phyloP scores from a whole-genome alignment of 2,888 invertebrate species.

The Tenthredo livida region DNA sequence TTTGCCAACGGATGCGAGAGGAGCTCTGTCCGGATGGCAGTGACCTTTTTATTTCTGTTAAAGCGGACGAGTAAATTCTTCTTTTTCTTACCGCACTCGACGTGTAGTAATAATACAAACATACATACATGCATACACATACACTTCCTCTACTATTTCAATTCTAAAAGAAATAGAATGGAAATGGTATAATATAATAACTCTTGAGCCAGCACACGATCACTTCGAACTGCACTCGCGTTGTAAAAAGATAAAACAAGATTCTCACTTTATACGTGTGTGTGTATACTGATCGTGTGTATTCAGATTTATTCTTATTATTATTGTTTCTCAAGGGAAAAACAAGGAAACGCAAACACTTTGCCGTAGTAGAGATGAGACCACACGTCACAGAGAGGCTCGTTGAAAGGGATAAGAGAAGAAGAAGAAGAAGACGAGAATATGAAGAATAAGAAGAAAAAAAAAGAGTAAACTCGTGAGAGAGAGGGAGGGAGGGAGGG shows the following conservation, averaged over 20 bases:
- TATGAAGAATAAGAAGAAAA: background rate
- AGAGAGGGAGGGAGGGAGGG: background rate
- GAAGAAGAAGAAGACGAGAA: background rate
- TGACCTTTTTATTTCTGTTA: conserved; percentile 26
- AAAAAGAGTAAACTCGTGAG: background rate
- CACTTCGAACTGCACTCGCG: background rate
- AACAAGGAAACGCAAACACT: background rate
- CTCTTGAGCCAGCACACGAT: background rate
- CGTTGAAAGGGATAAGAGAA: conserved; percentile 11
- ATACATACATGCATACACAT: background rate
- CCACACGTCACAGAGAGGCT: background rate
- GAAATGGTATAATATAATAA: background rate
- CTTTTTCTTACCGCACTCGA: conserved; percentile 60
- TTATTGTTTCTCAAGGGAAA: background rate
- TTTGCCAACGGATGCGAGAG: background rate
- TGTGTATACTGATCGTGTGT: background rate
- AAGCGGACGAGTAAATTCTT: conserved; percentile 55
- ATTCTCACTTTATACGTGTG: background rate
- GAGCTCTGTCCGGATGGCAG: conserved; percentile 12
- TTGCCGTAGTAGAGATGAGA: background rate
- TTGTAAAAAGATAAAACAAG: background rate
- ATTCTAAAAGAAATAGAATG: background rate
- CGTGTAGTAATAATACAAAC: background rate
- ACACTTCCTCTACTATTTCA: background rate
- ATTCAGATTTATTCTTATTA: background rate